Conservation (phyloP, 2,888 invertebrate species). For the Chymomyza procnemis region DNA sequence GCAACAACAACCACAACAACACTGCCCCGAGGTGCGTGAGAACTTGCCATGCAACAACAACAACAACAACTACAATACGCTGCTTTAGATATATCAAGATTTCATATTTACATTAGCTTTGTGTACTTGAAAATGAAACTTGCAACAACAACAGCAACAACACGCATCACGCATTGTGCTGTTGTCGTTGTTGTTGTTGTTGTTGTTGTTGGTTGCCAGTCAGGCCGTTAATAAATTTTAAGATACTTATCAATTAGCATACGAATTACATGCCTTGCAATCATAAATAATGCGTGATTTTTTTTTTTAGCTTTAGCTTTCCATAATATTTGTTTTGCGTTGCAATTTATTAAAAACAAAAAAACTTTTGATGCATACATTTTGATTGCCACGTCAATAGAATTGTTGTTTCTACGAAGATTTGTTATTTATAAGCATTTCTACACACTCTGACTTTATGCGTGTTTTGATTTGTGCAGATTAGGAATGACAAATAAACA, state of each 20-base stretch:
- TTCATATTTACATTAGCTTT: slow-evolving; percentile 67
- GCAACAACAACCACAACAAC: slow-evolving; percentile 43
- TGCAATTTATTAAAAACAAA: not conserved
- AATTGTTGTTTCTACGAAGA: slow-evolving; percentile 29
- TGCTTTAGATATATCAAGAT: slow-evolving; percentile 69
- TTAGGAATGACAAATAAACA: slow-evolving; percentile 68
- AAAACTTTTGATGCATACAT: slow-evolving; percentile 55
- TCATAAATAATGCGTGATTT: slow-evolving; percentile 75
- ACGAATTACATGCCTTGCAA: slow-evolving; percentile 74
- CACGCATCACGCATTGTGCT: slow-evolving; percentile 63
- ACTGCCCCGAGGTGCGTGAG: slow-evolving; percentile 64
- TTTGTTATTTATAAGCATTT: slow-evolving; percentile 64
- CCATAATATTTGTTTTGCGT: slow-evolving; percentile 13
- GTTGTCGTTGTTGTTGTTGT: slow-evolving; percentile 29
- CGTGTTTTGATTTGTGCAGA: slow-evolving; percentile 69
- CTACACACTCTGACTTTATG: slow-evolving; percentile 57
- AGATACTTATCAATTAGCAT: slow-evolving; percentile 74
- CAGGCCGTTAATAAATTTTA: slow-evolving; percentile 69
- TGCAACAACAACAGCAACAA: slow-evolving; percentile 40
- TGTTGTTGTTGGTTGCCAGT: slow-evolving; percentile 24
- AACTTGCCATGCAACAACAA: slow-evolving; percentile 57
- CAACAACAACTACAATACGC: slow-evolving; percentile 43
- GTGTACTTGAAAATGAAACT: slow-evolving; percentile 70
- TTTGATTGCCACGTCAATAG: slow-evolving; percentile 47
- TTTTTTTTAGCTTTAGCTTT: slow-evolving; percentile 46